These are phyloP conservation scores for Thermophis baileyi DNA, from an alignment of 2,113 vertebrate genomes.

Conservation along the genomic window DNA sequence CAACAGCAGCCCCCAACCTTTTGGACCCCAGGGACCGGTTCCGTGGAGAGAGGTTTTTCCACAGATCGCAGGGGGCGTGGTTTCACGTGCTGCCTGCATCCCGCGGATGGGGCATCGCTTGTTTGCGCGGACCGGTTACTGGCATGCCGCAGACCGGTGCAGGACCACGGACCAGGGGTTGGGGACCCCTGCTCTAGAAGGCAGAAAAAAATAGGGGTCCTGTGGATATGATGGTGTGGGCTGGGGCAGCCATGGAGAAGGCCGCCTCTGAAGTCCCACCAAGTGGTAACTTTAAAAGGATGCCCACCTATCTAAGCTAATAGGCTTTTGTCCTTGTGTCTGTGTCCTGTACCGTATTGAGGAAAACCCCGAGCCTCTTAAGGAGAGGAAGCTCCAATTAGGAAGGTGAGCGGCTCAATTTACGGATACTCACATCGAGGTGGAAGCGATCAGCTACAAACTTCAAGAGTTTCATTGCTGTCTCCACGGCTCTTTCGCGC, in stretches of 20 bases:
- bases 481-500: neutral
- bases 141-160: too few species aligned
- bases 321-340: neutral
- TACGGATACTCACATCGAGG: neutral
- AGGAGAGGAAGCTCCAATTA: neutral
- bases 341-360: neutral
- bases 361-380: neutral
- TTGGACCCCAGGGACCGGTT: too few species aligned
- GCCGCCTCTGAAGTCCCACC: neutral
- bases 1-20: too few species aligned
- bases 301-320: neutral
- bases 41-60: too few species aligned
- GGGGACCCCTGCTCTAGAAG: neutral
- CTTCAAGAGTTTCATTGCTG: neutral
- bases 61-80: accelerated
- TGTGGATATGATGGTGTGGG: neutral
- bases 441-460: neutral
- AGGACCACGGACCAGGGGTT: too few species aligned
- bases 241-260: neutral
- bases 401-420: neutral
- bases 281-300: neutral
- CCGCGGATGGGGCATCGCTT: too few species aligned
- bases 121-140: too few species aligned
- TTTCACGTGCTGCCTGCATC: too few species aligned
- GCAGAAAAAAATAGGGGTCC: neutral